Percentiles rank a stretch among this genome's conserved stretches.
Evolutionary conservation across 2,797 vertebrate genomes (phyloP).

Genomic region (Chaenodraco wilsoni): DNA sequence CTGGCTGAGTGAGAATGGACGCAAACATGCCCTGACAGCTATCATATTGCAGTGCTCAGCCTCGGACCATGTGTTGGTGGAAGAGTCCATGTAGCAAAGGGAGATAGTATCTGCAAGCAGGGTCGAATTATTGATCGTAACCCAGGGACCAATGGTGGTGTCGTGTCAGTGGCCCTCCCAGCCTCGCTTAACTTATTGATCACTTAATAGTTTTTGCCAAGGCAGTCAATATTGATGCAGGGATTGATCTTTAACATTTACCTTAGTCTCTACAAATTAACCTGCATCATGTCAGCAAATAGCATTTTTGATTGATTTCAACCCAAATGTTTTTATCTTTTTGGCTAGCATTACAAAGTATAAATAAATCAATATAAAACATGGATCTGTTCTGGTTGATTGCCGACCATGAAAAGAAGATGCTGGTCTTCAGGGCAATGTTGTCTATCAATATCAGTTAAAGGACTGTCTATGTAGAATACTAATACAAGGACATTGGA

Average conservation of each 20-base stretch:
- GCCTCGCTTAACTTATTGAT: conserved; percentile 73
- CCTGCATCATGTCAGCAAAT: not conserved
- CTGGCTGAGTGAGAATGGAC: conserved; percentile 53
- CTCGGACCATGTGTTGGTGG: conserved; percentile 28
- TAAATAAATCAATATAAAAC: not conserved
- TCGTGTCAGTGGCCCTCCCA: conserved; percentile 57
- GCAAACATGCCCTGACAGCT: conserved; percentile 55
- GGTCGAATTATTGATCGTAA: conserved; percentile 69
- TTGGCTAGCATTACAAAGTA: not conserved
- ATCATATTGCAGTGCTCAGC: conserved; percentile 52
- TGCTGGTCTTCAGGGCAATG: conserved; percentile 38
- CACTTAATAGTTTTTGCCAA: conserved; percentile 72
- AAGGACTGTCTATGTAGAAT: conserved; percentile 45
- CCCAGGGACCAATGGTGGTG: conserved; percentile 45
- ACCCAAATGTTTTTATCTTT: not conserved
- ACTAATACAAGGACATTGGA: conserved; percentile 49
- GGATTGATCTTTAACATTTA: conserved; percentile 53
- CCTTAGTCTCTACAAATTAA: conserved; percentile 22
- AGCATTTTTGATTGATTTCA: conserved; percentile 7
- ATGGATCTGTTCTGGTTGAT: conserved; percentile 27
- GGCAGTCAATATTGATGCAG: conserved; percentile 60
- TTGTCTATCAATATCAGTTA: conserved; percentile 53
- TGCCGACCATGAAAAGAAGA: conserved; percentile 23
- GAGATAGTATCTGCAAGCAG: conserved; percentile 36
- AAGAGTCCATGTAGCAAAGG: conserved; percentile 8